These are phyloP conservation scores for Acropternis orthonyx DNA, from an alignment of 2,797 vertebrate species.

Conservation along the genomic window DNA sequence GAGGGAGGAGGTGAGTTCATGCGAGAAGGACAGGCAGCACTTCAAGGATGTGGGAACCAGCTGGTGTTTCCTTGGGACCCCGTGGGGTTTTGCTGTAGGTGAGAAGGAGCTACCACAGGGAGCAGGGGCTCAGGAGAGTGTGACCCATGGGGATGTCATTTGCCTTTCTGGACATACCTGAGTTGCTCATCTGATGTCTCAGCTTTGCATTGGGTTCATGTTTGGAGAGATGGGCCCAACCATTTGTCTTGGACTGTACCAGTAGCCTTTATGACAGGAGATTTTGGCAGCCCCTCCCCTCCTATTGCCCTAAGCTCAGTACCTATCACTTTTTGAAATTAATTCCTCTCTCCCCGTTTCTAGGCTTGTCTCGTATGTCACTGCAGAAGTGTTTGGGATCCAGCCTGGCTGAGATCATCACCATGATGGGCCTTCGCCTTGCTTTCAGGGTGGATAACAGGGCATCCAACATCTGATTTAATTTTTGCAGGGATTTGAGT, in stretches of 20 bases:
- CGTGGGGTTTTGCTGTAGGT: neutral
- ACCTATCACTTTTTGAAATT: neutral
- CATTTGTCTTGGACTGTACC: neutral
- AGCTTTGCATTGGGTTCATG: neutral
- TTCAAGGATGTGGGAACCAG: neutral
- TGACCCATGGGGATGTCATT: neutral
- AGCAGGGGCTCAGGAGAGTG: neutral
- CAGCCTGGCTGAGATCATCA: neutral
- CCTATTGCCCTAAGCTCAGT: neutral
- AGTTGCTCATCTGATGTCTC: neutral
- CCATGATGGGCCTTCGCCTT: neutral
- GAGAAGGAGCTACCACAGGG: neutral
- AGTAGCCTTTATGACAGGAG: neutral
- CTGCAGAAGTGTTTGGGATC: neutral
- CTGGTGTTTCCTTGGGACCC: neutral
- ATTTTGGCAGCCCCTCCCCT: neutral
- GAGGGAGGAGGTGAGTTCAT: neutral
- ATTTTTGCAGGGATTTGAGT: constrained; percentile 45
- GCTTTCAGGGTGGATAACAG: neutral
- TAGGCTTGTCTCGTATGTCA: neutral
- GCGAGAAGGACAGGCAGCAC: neutral
- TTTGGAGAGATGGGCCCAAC: neutral
- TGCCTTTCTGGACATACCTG: neutral
- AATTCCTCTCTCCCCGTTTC: neutral
- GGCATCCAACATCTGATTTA: constrained; percentile 11